Conservation (phyloP, 1,140 invertebrate genomes). For the Diachasma alloeum region DNA sequence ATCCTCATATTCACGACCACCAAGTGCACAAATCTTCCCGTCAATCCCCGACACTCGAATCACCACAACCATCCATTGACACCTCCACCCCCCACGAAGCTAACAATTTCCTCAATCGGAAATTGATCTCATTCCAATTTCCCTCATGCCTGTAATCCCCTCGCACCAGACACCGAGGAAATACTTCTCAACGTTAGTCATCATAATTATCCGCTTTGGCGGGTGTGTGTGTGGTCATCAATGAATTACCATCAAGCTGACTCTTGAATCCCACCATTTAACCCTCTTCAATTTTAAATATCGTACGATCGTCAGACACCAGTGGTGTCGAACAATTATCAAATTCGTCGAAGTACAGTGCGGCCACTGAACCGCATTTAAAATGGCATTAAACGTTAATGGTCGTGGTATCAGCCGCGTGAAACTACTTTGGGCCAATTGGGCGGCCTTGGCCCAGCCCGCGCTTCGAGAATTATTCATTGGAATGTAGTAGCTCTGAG, state of each 20-base stretch:
- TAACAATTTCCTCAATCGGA: not conserved
- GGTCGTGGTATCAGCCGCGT: not conserved
- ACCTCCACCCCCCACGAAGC: not conserved
- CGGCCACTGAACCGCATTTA: slow-evolving; percentile 6
- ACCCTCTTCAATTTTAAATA: not conserved
- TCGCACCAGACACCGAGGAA: too few species aligned
- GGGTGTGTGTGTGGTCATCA: not conserved
- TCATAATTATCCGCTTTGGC: not conserved
- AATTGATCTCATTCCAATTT: not conserved
- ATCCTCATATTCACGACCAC: too few species aligned
- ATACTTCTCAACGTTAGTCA: too few species aligned
- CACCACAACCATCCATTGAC: too few species aligned
- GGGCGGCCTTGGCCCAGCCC: not conserved
- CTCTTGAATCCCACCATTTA: not conserved
- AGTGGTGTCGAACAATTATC: not conserved
- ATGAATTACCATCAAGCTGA: not conserved
- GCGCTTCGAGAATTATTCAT: not conserved
- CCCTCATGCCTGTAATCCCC: not conserved
- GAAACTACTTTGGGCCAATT: slow-evolving; percentile 18
- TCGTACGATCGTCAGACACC: not conserved
- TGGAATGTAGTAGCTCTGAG: not conserved
- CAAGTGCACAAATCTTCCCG: too few species aligned
- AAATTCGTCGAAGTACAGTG: not conserved
- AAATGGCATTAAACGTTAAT: slow-evolving; percentile 3
- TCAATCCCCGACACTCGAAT: too few species aligned